Evolutionary conservation across 2,797 vertebrate genomes (phyloP), one percentile per base, ranked within the genome.

Genomic region (Columba guinea): DNA sequence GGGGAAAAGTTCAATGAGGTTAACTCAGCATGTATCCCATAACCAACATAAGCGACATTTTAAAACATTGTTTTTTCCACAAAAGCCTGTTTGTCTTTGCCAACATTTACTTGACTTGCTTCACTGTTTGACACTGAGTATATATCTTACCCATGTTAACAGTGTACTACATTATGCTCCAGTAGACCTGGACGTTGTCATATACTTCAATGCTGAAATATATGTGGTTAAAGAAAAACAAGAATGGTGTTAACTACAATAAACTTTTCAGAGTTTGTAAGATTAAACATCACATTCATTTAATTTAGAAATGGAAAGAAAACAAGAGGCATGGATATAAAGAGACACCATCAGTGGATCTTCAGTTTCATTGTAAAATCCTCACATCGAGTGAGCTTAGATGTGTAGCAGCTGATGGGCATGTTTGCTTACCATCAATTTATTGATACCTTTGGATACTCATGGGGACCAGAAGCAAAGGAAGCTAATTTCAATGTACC

Each of bases 1-100:
- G 98, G 98, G 98, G 98, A 99, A 98, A 98, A 98, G 98, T 98
- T 98, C 98, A 99, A 99, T 96, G 98, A 98, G 97, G 98, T 99
- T 99, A 99, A 98, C 98, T 98, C 94, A 98, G 98, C 85, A 97
- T 97, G 89, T 96, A 96, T 98, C 95, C 93, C 96, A 94, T 89
- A 95, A 97, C 71, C 86, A 95, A 90, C 93, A 95, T 53, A 93
- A 97, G 87, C 0, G 73, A 97, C 97, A 97, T 95, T 95, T 97
- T 23, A 90, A 94, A 92, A 94, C 83, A 94, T 23, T 84, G 48
- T 39, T 84, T 85, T 91, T 94, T 70, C 41, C 44, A 88, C 37
- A 71, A 70, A 84, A 93, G 46, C 21, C 68, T 80, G 44, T 34
- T 56, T 77, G 22, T 60, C 59, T 94, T 82, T 78, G 75, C 60